Base-by-base conservation (phyloP, 2,888 invertebrate species). In the Prionchulus punctatus region DNA sequence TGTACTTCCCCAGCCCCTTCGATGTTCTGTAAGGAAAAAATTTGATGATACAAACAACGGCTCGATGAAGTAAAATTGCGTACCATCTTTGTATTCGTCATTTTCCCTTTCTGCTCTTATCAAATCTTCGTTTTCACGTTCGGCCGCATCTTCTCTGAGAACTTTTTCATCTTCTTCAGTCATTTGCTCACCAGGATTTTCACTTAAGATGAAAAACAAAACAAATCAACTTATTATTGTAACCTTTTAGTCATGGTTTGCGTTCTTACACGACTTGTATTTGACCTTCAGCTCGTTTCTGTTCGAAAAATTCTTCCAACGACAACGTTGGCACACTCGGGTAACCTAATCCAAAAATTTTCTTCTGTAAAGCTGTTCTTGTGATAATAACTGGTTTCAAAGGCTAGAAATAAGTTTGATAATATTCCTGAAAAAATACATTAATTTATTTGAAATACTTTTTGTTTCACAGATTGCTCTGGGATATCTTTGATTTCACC, bases 31-130 rank as follows among this genome's bases (percentile, higher is more conserved):
- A n/a, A n/a, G n/a, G n/a, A n/a, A n/a, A n/a, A n/a, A n/a, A n/a
- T n/a, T n/a, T n/a, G n/a, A n/a, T n/a, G n/a, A n/a, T n/a, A n/a
- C n/a, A n/a, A n/a, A n/a, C n/a, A n/a, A n/a, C n/a, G n/a, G n/a
- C n/a, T n/a, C n/a, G n/a, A n/a, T n/a, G n/a, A n/a, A n/a, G n/a
- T n/a, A n/a, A n/a, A n/a, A n/a, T n/a, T n/a, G n/a, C n/a, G n/a
- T 43, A 57, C 57, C 50, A 49, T 57, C 57, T 59, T 57, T 58
- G 21, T 57, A 57, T 25, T 57, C 57, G 42, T 57, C 57, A 45
- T 18, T 45, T 21, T 27, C 57, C n/a, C 58, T 28, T 4, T 43
- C 58, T 3, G 23, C 7, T 4, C 25, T 21, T 2, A 58, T 21
- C 4, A 36, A 7, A 3, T 56, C 56, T n/a, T 25, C n/a, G 30